A percentile compares a stretch with the other conserved stretches of the same genome.
phyloP scores from a whole-genome alignment of 2,888 invertebrate genomes.

The Ophion slaviceki region DNA sequence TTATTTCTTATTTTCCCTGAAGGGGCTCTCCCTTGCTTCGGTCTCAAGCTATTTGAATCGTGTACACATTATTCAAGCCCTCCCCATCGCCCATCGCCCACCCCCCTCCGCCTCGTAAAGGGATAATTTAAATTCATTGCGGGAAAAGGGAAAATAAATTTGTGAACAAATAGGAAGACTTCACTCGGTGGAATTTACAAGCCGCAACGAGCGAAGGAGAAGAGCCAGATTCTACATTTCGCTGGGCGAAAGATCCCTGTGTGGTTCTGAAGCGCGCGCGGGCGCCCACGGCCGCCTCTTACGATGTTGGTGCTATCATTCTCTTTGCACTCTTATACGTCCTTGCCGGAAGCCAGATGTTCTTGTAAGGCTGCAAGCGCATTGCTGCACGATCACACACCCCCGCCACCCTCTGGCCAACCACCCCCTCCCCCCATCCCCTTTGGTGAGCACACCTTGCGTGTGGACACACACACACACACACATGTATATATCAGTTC shows the following conservation, averaged over 20 bases:
- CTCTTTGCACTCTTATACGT: conserved; percentile 49
- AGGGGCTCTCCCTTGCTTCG: background rate
- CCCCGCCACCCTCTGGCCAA: conserved; percentile 6
- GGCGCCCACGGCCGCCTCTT: too few relatives aligned
- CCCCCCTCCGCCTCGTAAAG: background rate
- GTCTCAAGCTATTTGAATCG: conserved; percentile 32
- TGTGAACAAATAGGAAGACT: conserved; percentile 61
- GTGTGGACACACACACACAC: background rate
- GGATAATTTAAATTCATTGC: conserved; percentile 53
- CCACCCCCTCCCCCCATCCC: background rate
- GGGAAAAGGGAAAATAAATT: conserved; percentile 62
- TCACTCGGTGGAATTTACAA: conserved; percentile 50
- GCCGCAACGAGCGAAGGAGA: conserved; percentile 45
- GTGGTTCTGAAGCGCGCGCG: background rate
- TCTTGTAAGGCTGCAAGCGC: conserved; percentile 54
- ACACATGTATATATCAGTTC: background rate
- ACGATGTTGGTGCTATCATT: conserved; percentile 47
- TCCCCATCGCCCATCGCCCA: background rate
- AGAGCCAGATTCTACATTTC: conserved; percentile 61
- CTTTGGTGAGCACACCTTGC: conserved; percentile 22
- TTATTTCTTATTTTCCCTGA: background rate
- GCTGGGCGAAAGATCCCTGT: conserved; percentile 49
- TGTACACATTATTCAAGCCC: conserved; percentile 45
- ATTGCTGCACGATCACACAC: conserved; percentile 46
- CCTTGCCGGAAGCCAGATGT: conserved; percentile 55